phyloP scores from a whole-genome alignment of 2,797 vertebrate genomes.

The Peromyscus attwateri region DNA sequence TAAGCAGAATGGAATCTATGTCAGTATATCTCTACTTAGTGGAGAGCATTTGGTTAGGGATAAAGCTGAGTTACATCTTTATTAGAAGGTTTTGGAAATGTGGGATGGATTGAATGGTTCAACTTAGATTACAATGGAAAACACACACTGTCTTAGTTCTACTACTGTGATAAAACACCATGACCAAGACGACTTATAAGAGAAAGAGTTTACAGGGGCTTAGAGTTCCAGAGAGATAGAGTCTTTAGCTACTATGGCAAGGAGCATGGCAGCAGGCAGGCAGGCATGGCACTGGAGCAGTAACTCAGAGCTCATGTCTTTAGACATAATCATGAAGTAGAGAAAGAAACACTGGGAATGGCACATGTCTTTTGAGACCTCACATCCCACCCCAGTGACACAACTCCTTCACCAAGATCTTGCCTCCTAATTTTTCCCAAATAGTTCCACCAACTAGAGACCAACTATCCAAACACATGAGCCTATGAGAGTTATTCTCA shows the following conservation, averaged over 20 bases:
- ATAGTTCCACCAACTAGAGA: not conserved
- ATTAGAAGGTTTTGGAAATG: constrained; percentile 34
- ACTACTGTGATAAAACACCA: not conserved
- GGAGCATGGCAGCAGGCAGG: not conserved
- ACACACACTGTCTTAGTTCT: not conserved
- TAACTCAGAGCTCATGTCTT: not conserved
- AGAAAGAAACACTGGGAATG: not conserved
- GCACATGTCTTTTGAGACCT: not conserved
- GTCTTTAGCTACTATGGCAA: not conserved
- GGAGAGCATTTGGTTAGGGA: not conserved
- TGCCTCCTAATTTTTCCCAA: not conserved
- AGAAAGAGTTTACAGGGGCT: not conserved
- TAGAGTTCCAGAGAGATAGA: not conserved
- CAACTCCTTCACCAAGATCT: not conserved
- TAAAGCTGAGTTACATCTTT: not conserved
- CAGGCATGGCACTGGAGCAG: not conserved
- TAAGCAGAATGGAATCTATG: not conserved
- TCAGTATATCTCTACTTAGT: not conserved
- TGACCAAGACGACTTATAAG: not conserved
- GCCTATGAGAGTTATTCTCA: not conserved
- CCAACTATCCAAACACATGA: not conserved
- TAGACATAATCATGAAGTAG: not conserved
- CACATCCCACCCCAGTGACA: not conserved
- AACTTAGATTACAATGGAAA: not conserved
- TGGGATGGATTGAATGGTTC: not conserved